These are phyloP conservation scores for Furnarius figulus DNA, from an alignment of 2,113 vertebrate genomes.

Conservation along the genomic window DNA sequence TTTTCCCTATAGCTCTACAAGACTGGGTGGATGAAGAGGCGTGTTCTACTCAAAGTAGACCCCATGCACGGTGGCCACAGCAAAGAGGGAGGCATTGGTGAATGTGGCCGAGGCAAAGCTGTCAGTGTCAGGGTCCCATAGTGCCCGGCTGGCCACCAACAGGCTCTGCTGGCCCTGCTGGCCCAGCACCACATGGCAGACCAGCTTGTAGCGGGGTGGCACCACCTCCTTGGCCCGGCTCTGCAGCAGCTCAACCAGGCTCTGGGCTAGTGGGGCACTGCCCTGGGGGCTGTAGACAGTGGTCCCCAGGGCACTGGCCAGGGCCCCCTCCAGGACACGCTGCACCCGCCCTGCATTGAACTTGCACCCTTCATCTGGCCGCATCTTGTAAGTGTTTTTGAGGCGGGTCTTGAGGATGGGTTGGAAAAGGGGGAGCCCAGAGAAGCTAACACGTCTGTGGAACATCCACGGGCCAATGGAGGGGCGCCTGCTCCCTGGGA, in stretches of 20 bases:
- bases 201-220: slow-evolving; percentile 81
- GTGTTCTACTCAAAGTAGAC: slow-evolving; percentile 75
- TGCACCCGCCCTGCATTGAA: slow-evolving; percentile 48
- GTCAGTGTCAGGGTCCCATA: slow-evolving; percentile 72
- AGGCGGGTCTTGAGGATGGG: slow-evolving; percentile 33
- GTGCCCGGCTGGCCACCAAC: slow-evolving; percentile 67
- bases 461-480: slow-evolving; percentile 72
- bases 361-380: slow-evolving; percentile 58
- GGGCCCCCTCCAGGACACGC: slow-evolving; percentile 41
- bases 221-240: slow-evolving; percentile 64
- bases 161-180: slow-evolving; percentile 71
- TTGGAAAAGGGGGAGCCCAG: slow-evolving; percentile 70
- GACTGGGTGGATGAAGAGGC: background rate
- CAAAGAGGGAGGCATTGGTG: slow-evolving; percentile 76
- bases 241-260: slow-evolving; percentile 71
- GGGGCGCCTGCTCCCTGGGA: slow-evolving; percentile 43
- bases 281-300: slow-evolving; percentile 49
- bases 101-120: slow-evolving; percentile 72
- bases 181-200: slow-evolving; percentile 78
- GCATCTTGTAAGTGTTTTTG: slow-evolving; percentile 69
- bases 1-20: background rate
- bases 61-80: slow-evolving; percentile 75
- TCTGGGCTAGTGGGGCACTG: slow-evolving; percentile 33
- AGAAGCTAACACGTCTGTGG: slow-evolving; percentile 75
- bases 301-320: slow-evolving; percentile 33